Evolutionary conservation across 1,140 invertebrate species (phyloP).

Genomic region (Oryzaephilus surinamensis): DNA sequence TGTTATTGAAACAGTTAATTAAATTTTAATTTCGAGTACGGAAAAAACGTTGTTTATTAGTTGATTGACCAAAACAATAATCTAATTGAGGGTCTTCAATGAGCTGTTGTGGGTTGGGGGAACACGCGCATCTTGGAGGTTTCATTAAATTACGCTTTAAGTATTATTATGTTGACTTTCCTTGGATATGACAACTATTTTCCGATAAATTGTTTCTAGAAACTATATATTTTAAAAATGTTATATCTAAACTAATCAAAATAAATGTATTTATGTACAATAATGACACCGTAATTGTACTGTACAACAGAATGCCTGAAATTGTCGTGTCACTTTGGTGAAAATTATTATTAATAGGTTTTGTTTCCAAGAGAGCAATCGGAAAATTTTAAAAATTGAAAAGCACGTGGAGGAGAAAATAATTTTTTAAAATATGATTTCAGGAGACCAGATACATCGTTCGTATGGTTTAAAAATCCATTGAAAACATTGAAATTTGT

Average conservation of each 20-base stretch:
- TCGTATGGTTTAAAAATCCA: conserved; percentile 49
- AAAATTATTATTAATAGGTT: conserved; percentile 4
- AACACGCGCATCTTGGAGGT: conserved; percentile 3
- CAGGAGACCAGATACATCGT: conserved; percentile 52
- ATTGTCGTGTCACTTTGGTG: conserved; percentile 1
- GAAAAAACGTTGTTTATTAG: not conserved
- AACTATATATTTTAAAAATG: conserved; percentile 2
- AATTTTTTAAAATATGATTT: too few species aligned
- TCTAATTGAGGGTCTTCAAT: conserved; percentile 1
- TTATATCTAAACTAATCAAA: not conserved
- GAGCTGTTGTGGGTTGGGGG: not conserved
- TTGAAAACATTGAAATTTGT: conserved; percentile 43
- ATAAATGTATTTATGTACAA: too few species aligned
- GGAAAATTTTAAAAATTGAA: too few species aligned
- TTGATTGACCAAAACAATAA: conserved; percentile 11
- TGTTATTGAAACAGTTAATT: not conserved
- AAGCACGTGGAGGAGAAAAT: too few species aligned
- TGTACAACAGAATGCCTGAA: conserved; percentile 3
- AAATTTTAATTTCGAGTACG: not conserved
- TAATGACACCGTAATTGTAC: too few species aligned
- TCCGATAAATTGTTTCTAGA: conserved; percentile 6
- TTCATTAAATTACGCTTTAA: conserved; percentile 13
- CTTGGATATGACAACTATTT: conserved; percentile 5
- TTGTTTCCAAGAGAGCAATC: not conserved
- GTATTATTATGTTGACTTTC: conserved; percentile 10